Percentiles rank a stretch among this genome's conserved stretches.
phyloP scores from a whole-genome alignment of 2,888 invertebrate species.

The Tuberolachnus salignus region DNA sequence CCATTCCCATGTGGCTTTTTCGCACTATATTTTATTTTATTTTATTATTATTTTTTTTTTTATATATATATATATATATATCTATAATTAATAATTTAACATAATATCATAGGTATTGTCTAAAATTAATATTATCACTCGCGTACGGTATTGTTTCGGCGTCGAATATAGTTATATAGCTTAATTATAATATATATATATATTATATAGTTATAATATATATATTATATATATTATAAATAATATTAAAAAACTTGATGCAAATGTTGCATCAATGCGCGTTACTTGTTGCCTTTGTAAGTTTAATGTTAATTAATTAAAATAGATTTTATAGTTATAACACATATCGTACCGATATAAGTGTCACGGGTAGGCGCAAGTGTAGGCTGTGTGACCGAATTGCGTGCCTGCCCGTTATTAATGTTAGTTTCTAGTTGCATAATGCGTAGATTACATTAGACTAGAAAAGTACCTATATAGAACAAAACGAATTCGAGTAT shows the following conservation, averaged over 20 bases:
- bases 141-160: too few species aligned
- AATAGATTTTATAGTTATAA: constrained; percentile 24
- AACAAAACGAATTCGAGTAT: constrained; percentile 6
- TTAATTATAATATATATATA: background rate
- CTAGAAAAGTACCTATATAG: constrained; percentile 4
- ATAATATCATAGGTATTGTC: too few species aligned
- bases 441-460: background rate
- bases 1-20: constrained; percentile 10
- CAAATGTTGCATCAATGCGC: too few species aligned
- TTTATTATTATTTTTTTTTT: background rate
- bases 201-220: background rate
- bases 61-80: too few species aligned
- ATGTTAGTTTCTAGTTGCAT: background rate
- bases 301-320: background rate
- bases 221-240: background rate
- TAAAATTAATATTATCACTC: too few species aligned
- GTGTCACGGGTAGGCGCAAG: constrained; percentile 32
- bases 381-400: background rate
- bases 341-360: constrained; percentile 44
- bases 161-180: background rate
- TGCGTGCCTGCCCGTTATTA: constrained; percentile 14
- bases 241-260: too few species aligned
- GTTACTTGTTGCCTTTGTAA: too few species aligned
- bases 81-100: too few species aligned
- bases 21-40: background rate